These are phyloP conservation scores for Lagocephalus sceleratus DNA, from an alignment of 2,797 vertebrate genomes.

Conservation along the genomic window DNA sequence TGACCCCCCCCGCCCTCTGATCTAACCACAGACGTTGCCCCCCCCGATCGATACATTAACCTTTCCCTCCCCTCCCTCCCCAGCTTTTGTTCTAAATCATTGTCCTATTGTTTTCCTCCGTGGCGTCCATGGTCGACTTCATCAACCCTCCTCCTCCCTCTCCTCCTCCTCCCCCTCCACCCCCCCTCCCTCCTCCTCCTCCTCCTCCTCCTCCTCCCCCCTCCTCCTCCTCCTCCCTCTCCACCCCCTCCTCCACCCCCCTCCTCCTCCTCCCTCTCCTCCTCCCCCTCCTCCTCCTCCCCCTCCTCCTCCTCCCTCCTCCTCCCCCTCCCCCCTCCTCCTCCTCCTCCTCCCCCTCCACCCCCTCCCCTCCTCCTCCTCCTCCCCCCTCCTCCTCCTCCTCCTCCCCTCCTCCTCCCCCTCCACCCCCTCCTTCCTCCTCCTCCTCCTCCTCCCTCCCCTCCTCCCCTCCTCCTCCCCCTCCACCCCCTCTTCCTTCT, in stretches of 20 bases:
- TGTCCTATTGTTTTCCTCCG: constrained; percentile 47
- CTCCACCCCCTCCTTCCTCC: constrained; percentile 27
- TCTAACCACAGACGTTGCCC: constrained; percentile 15
- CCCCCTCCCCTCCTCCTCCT: no score
- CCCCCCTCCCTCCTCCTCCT: constrained; percentile 11
- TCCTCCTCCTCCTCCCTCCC: constrained; percentile 31
- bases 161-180: constrained; percentile 35
- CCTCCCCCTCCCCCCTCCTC: no score
- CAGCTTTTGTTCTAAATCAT: constrained; percentile 54
- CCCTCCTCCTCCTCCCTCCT: no score
- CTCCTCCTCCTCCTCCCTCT: no score
- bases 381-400: constrained; percentile 8
- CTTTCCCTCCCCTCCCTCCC: constrained; percentile 57
- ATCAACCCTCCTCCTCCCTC: constrained; percentile 7
- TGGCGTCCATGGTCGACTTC: constrained; percentile 1
- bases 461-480: constrained; percentile 23
- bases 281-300: neutral
- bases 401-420: neutral
- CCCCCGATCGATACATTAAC: constrained; percentile 69
- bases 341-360: no score
- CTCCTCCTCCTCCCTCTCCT: constrained; percentile 1
- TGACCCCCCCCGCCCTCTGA: neutral
- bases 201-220: no score
- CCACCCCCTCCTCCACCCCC: no score
- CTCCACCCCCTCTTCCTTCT: no score